Base-by-base conservation (phyloP, 2,113 vertebrate genomes). In the Parus major region DNA sequence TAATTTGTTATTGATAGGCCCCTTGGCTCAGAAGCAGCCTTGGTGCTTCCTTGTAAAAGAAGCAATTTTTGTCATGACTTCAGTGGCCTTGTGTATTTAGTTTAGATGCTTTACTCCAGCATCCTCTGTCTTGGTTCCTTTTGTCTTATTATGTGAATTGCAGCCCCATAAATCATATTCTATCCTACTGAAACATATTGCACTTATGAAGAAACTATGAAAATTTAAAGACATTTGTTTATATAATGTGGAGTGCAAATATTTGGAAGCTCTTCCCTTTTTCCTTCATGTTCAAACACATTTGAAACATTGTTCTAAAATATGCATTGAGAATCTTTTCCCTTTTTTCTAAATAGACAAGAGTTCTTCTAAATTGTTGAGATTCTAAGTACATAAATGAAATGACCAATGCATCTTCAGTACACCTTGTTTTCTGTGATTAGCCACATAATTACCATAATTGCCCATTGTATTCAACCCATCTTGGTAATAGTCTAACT, bases 361-460 rank as follows among this genome's bases (percentile, higher is more conserved):
- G 27, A n/a, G 20, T 70, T 88, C 61, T 76, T 90, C 47, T 52
- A 88, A 93, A 78, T 86, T 84, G 56, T 68, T 57, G 63, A 42
- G 13, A 28, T 81, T 94, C 91, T 75, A 80, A 61, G 28, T 60
- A 41, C 21, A 28, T 66, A 92, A 94, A 88, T 80, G 33, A 90
- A 86, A 88, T 88, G 86, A 78, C 28, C 27, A 64, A 39, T 75
- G 17, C 11, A 36, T 65, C 47, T 89, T 92, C 53, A 63, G 50
- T 80, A 81, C 39, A 80, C 39, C 36, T 83, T 94, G 36, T 83
- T 92, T 93, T 78, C 83, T 72, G 53, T 86, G 80, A 82, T 95
- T 89, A 91, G 64, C 69, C 50, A 29, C 17, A 28, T 59, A 82
- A 86, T 90, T 94, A 78, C 11, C 5, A 47, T 75, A 95, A 93